Evolutionary conservation across 1,140 invertebrate species (phyloP).

Genomic region (Orius laevigatus): DNA sequence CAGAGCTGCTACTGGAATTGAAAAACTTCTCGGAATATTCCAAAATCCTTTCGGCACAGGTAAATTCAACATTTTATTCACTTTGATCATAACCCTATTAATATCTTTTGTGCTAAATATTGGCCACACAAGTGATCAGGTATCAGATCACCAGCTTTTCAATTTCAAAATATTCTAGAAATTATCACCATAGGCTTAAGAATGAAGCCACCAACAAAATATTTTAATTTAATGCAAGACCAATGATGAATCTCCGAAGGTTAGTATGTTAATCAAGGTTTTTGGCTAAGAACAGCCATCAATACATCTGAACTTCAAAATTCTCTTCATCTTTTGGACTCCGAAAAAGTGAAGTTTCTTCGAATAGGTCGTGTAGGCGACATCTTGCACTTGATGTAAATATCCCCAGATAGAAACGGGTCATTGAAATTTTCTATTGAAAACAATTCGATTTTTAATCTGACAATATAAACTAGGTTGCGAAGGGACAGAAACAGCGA

Average conservation of each 20-base stretch:
- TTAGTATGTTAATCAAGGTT: too few species aligned
- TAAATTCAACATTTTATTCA: background rate
- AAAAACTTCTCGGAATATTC: constrained; percentile 24
- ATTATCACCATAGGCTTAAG: background rate
- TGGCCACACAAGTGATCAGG: background rate
- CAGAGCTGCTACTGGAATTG: constrained; percentile 19
- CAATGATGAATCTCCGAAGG: too few species aligned
- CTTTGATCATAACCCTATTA: background rate
- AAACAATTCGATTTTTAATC: background rate
- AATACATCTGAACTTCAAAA: too few species aligned
- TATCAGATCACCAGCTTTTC: background rate
- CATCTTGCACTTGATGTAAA: too few species aligned
- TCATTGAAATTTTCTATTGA: background rate
- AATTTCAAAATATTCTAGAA: background rate
- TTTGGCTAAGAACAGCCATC: too few species aligned
- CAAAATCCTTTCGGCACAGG: constrained; percentile 17
- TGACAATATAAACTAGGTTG: background rate
- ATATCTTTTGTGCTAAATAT: background rate
- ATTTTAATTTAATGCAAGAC: too few species aligned
- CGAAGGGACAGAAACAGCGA: background rate
- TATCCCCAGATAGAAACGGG: background rate
- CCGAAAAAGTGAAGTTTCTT: too few species aligned
- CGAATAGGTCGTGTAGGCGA: too few species aligned
- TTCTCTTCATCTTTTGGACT: too few species aligned
- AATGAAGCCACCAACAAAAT: background rate